Base-by-base conservation (phyloP, 1,140 invertebrate species). In the Batillaria attramentaria region DNA sequence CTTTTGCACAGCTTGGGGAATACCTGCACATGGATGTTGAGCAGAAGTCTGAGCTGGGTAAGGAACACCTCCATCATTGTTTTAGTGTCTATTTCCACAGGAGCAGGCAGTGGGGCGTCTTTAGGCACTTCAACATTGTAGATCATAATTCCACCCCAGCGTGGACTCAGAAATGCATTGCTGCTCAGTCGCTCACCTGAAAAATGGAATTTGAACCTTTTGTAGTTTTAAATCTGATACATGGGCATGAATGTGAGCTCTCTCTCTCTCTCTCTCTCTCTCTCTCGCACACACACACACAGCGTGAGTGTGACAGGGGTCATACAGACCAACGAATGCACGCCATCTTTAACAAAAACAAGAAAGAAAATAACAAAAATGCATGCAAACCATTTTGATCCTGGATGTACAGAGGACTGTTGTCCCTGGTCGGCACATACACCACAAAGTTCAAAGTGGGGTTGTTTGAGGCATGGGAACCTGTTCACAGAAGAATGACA, bases 381-480 rank as follows among this genome's bases (percentile, higher is more conserved):
- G 8, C 24, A 20, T 5, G 42, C 66, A 24, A 31, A 86, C 91
- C 91, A 76, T 87, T 83, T 41, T 85, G 74, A 77, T 92, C 88
- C 72, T 86, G 77, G 70, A 97, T 95, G 84, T 94, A 92, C 16
- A 98, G 87, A 0, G 96, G 96, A n/a, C 94, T 92, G 60, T 92
- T 92, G 37, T 93, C 91, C 85, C 95, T 95, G 2, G 94, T 94
- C 20, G 95, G 94, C 46, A 95, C 92, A 87, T 97, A 98, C 0
- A 96, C 91, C 4, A 97, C 94, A 81, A 98, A 93, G 92, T 98
- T 97, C 62, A 98, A 91, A 65, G 94, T 94, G 0, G 96, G 95
- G 86, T 94, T 93, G 80, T 94, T 93, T 0, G 95, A 96, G 24
- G 96, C 94, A 88, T 95, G 95, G 0, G 95, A 95, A 72, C 94